Evolutionary conservation across 1,140 invertebrate genomes (phyloP), one percentile per base, ranked within the genome.

Genomic region (Agraylea sexmaculata): DNA sequence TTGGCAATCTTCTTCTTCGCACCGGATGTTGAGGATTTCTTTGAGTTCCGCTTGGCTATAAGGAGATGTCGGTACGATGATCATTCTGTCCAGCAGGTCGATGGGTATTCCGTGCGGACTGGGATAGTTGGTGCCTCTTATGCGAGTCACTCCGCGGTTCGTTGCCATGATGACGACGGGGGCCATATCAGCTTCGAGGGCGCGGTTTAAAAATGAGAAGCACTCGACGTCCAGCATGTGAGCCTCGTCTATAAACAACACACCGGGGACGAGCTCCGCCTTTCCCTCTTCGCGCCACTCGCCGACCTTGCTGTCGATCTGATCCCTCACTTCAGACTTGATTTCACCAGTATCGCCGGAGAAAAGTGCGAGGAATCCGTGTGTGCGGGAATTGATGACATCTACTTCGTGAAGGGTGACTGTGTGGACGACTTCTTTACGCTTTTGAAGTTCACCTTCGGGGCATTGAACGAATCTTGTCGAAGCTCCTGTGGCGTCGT

Each of bases 241-340:
- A 1, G 91, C 90, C 65, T 92, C 87, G 52, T 93, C 87, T 51
- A 92, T 83, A 50, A 93, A 92, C 0, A 92, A 63, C 10, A 94
- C 93, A 1, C 94, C 94, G 0, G 94, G 93, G 46, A 95, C 88
- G 51, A 99, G 95, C 66, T 97, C 91, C 0, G 96, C 94, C 60
- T 99, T 99, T 1, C 94, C 93, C 63, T 99, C 95, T 65, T 99
- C 95, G 34, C 92, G 70, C 96, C 96, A 99, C 66, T 99, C 96
- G 0, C 87, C 81, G 5, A 95, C 87, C 67, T 98, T 99, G n/a
- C 80, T 75, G 58, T 99, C 97, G 49, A 99, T 99, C 64, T 99
- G 94, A 55, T 98, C 94, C 22, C 96, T 70, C 0, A 99, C 88
- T 71, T 99, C 96, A 1, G 84, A 69, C 56, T 98, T 99, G 15